Evolutionary conservation across 2,113 vertebrate genomes (phyloP).

Genomic region (Plectropomus leopardus): DNA sequence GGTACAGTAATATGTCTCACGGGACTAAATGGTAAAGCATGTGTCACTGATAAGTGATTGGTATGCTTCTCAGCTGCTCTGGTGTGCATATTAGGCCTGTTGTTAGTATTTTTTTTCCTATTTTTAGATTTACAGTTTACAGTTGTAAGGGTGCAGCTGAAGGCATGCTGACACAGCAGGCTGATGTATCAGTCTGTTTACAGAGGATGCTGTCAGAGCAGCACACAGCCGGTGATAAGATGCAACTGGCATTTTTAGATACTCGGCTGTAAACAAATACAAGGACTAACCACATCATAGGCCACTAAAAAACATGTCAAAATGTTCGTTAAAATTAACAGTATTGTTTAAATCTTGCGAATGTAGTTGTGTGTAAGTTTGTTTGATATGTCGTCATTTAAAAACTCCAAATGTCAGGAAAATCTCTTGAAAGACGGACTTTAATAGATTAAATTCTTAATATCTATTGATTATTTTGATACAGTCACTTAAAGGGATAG

Average conservation of each 20-base stretch:
- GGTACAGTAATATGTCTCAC: conserved; percentile 82
- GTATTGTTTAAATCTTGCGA: no score
- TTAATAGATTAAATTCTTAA: no score
- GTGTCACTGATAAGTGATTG: neutral
- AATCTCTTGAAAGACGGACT: no score
- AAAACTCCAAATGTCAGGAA: no score
- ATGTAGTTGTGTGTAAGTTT: no score
- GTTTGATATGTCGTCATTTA: no score
- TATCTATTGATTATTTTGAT: no score
- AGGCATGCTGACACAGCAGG: neutral
- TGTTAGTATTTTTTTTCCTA: neutral
- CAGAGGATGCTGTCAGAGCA: neutral
- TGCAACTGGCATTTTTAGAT: neutral
- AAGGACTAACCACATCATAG: no score
- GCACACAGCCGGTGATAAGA: neutral
- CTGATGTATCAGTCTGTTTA: neutral
- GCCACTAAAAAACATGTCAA: no score
- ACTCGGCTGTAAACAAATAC: neutral
- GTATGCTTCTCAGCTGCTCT: neutral
- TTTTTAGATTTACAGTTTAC: neutral
- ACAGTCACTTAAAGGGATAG: no score
- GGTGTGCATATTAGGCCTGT: neutral
- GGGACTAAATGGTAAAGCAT: neutral
- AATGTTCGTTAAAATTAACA: no score
- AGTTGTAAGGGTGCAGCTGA: neutral